Evolutionary conservation across 2,888 invertebrate species (phyloP), one percentile per base, ranked within the genome.

Genomic region (Steinernema scapterisci): DNA sequence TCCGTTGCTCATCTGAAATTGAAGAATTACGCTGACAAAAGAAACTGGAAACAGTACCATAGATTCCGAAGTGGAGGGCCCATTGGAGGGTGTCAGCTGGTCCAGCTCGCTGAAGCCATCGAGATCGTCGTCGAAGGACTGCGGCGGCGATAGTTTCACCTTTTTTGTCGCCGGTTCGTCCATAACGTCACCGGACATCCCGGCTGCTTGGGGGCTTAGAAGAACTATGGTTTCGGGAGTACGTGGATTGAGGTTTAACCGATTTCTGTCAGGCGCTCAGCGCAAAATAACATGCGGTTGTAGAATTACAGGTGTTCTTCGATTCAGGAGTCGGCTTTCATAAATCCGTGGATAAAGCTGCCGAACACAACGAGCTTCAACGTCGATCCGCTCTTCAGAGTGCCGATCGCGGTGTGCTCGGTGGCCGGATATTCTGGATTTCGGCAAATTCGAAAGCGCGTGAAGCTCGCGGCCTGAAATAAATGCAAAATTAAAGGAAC

Each of bases 281-380:
- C 25, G 21, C 23, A 23, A 54, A 23, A 11, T 54, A 21, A 23
- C 54, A 54, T 54, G 21, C 54, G 54, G 23, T 23, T 3, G 6
- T 16, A n/a, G 54, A 54, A 54, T 54, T 19, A 54, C 16, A 54
- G 25, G 11, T 23, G 25, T 54, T 25, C 21, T 54, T 21, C 21
- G 13, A 5, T 54, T 54, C 54, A 54, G 23, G 13, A 21, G 21
- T 54, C 13, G 19, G 21, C 11, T 19, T 11, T 54, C 54, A 54
- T 54, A 19, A 48, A 48, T 48, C 38, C 38, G 48, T 48, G 48
- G 48, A 48, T 5, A 54, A 54, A 9, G 54, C 54, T 23, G 25
- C 54, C 54, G 54, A 54, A 54, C 54, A 54, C 54, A 54, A 54
- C 54, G 54, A 54, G 25, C 54, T 54, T 54, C 54, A 54, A 54